Conservation (phyloP, 2,888 invertebrate species). For the Latrodectus hesperus region DNA sequence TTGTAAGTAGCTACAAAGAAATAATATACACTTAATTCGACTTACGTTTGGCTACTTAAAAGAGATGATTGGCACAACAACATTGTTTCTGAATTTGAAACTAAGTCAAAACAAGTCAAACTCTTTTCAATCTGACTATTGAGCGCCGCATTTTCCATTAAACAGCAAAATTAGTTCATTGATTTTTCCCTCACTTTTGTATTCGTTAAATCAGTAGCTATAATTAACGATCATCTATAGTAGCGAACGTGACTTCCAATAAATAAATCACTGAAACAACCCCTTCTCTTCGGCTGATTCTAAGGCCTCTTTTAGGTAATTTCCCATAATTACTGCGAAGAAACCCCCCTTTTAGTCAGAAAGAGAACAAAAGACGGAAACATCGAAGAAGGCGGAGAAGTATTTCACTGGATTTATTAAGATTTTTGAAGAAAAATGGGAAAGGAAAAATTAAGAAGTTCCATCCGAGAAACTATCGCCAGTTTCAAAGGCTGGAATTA, state of each 20-base stretch:
- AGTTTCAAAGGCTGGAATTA: slow-evolving; percentile 45
- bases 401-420: slow-evolving; percentile 41
- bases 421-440: slow-evolving; percentile 39
- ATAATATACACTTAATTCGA: too few species aligned
- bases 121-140: too few species aligned
- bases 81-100: too few species aligned
- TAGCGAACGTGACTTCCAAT: slow-evolving; percentile 27
- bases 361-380: not conserved
- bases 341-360: not conserved
- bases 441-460: slow-evolving; percentile 45
- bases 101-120: too few species aligned
- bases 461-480: slow-evolving; percentile 8
- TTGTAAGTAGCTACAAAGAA: too few species aligned
- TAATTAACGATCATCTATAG: not conserved
- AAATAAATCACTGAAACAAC: slow-evolving; percentile 40
- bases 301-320: not conserved
- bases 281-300: not conserved
- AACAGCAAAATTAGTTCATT: not conserved
- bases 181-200: not conserved
- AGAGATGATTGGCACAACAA: too few species aligned
- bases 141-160: not conserved
- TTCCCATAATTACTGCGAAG: not conserved
- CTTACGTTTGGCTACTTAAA: too few species aligned
- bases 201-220: not conserved
- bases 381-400: not conserved